phyloP scores from a whole-genome alignment of 1,140 invertebrate genomes.

The Drosophila bocqueti region DNA sequence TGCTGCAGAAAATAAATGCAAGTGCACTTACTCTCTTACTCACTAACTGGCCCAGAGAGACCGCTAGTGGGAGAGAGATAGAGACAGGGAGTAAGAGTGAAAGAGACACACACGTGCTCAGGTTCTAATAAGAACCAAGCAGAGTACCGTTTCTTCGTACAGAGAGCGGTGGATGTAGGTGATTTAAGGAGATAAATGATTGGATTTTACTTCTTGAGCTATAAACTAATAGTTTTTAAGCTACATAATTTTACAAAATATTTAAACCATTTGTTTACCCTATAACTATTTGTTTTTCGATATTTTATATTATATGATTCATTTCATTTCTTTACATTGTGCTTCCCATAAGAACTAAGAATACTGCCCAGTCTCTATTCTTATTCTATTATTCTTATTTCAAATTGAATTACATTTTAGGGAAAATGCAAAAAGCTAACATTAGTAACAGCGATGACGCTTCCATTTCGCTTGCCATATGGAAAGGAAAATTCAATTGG shows the following conservation, averaged over 20 bases:
- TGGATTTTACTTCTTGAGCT: background rate
- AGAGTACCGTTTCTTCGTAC: background rate
- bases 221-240: background rate
- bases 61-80: background rate
- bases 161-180: background rate
- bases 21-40: background rate
- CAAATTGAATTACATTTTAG: background rate
- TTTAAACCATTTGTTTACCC: background rate
- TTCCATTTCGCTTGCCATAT: slow-evolving; percentile 3
- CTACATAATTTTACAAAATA: background rate
- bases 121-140: slow-evolving; percentile 28
- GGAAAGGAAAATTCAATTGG: slow-evolving; percentile 35
- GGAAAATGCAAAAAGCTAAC: background rate
- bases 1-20: slow-evolving; percentile 33
- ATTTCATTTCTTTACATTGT: background rate
- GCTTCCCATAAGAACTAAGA: background rate
- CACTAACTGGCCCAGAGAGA: background rate
- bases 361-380: background rate
- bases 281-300: background rate
- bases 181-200: background rate
- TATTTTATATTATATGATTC: background rate
- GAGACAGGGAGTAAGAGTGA: slow-evolving; percentile 1
- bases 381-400: background rate
- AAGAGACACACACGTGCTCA: slow-evolving; percentile 28
- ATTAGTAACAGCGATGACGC: slow-evolving; percentile 11